Evolutionary conservation across 2,113 vertebrate genomes (phyloP).

Genomic region (Odobenus rosmarus): DNA sequence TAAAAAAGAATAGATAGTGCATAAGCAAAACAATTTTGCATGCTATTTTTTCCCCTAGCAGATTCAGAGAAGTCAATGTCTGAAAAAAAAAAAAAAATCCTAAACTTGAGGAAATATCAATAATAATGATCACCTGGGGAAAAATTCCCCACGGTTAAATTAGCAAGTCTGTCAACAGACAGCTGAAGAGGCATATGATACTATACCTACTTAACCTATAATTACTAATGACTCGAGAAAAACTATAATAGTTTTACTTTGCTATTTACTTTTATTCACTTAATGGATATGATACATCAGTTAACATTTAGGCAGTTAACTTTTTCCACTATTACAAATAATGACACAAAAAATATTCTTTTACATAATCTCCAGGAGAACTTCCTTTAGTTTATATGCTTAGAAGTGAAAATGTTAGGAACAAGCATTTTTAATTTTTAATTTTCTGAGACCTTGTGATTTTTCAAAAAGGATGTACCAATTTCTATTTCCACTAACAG

Average conservation of each 20-base stretch:
- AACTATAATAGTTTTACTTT: neutral
- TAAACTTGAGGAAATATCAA: constrained; percentile 11
- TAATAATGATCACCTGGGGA: neutral
- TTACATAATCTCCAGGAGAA: neutral
- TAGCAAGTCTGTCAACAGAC: neutral
- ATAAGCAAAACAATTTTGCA: constrained; percentile 41
- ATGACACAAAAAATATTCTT: constrained; percentile 8
- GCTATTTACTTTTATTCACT: constrained; percentile 9
- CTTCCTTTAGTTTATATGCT: neutral
- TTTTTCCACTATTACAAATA: neutral
- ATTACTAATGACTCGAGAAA: neutral
- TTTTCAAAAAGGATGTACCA: constrained; percentile 16
- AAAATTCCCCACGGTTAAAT: neutral
- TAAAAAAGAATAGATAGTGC: neutral
- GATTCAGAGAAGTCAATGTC: neutral
- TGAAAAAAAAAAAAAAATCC: neutral
- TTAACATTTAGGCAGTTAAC: constrained; percentile 7
- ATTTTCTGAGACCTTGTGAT: neutral
- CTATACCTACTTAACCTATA: neutral
- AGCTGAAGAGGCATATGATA: neutral
- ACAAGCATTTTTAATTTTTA: neutral
- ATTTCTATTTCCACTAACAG: neutral
- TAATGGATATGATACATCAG: neutral
- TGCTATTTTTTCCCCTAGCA: neutral
- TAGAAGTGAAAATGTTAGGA: constrained; percentile 5